Percentiles rank a stretch among this genome's conserved stretches.
These are phyloP conservation scores for Trissolcus japonicus DNA, from an alignment of 2,888 invertebrate genomes.

Conservation along the genomic window DNA sequence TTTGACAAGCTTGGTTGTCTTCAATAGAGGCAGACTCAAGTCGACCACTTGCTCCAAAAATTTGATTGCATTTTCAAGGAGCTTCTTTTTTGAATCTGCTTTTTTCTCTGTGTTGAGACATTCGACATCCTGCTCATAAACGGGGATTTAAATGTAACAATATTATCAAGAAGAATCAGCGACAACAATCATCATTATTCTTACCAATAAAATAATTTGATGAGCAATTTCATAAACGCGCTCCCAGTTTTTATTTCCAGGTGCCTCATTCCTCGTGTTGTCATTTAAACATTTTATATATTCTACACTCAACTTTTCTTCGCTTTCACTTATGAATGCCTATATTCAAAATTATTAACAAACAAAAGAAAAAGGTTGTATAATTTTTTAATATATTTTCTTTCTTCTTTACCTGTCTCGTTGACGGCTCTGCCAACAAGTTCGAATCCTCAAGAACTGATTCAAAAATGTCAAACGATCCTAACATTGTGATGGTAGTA, in stretches of 20 bases:
- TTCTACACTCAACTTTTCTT: conserved; percentile 28
- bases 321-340: conserved; percentile 33
- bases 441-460: conserved; percentile 9
- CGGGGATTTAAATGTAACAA: not conserved
- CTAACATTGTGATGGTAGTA: conserved; percentile 13
- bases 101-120: conserved; percentile 15
- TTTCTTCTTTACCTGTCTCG: conserved; percentile 10
- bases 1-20: conserved; percentile 21
- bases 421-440: conserved; percentile 2
- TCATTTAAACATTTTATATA: conserved; percentile 27
- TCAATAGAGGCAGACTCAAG: conserved; percentile 9
- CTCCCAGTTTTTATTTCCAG: conserved; percentile 35
- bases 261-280: conserved; percentile 19
- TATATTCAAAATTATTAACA: not conserved
- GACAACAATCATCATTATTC: not conserved
- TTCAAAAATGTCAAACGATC: conserved; percentile 19
- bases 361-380: too few relatives aligned
- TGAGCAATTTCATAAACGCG: conserved; percentile 29
- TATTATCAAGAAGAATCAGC: not conserved
- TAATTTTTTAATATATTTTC: too few relatives aligned
- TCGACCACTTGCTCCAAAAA: conserved; percentile 27
- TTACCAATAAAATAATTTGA: conserved; percentile 33
- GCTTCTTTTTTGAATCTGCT: conserved; percentile 14
- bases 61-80: conserved; percentile 33
- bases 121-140: conserved; percentile 23